phyloP scores from a whole-genome alignment of 2,797 vertebrate species.

The Mallotus villosus region DNA sequence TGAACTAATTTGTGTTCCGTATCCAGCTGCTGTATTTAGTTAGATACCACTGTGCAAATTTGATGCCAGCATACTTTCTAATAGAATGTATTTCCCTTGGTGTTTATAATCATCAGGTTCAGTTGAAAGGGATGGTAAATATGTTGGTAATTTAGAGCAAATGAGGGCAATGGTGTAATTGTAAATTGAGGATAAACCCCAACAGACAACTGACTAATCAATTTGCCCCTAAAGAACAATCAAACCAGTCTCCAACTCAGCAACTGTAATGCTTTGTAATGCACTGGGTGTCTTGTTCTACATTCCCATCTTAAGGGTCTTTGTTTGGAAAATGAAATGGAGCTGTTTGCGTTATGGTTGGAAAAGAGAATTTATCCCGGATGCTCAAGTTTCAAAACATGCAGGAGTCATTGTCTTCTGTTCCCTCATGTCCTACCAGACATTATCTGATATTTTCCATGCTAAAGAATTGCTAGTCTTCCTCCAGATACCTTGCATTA shows the following conservation, averaged over 20 bases:
- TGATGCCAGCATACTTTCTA: not conserved
- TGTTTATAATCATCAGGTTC: slow-evolving; percentile 6
- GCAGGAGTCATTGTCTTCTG: slow-evolving; percentile 6
- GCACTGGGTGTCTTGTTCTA: too few relatives aligned
- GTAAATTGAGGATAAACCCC: not conserved
- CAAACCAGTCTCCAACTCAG: too few relatives aligned
- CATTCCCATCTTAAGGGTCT: too few relatives aligned
- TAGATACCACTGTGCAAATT: slow-evolving; percentile 13
- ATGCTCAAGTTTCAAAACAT: slow-evolving; percentile 41
- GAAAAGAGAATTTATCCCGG: slow-evolving; percentile 25
- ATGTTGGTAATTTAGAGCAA: slow-evolving; percentile 5
- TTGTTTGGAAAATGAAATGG: too few relatives aligned
- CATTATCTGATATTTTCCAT: slow-evolving; percentile 7
- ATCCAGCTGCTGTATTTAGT: slow-evolving; percentile 38
- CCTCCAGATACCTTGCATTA: not conserved
- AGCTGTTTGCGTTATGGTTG: slow-evolving; percentile 36
- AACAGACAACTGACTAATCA: too few relatives aligned
- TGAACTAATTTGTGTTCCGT: slow-evolving; percentile 42
- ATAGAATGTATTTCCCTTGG: not conserved
- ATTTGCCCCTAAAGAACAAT: too few relatives aligned
- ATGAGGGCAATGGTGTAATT: not conserved
- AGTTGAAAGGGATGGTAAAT: slow-evolving; percentile 22
- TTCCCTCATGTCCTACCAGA: not conserved
- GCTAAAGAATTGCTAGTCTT: not conserved
- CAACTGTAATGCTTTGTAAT: too few relatives aligned